Base-by-base conservation (phyloP, 2,113 vertebrate species). In the Crotophaga sulcirostris region DNA sequence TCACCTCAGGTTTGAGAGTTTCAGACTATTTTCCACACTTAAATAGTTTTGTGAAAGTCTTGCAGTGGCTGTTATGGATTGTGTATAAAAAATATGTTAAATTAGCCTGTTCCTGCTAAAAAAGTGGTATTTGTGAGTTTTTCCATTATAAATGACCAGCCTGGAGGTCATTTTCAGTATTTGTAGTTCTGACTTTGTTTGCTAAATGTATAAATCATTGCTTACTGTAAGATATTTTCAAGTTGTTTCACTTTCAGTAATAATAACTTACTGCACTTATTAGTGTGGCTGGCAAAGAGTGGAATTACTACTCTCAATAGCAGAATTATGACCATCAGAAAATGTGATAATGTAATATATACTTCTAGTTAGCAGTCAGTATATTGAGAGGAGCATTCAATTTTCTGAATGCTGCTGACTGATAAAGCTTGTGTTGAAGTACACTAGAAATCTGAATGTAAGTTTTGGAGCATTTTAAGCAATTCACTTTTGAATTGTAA, bases 391-490 rank as follows among this genome's bases (percentile, higher is more conserved):
- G 10, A 51, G 1, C 19, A 15, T 34, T 82, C 29, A 44, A 44
- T 79, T 72, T 82, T 85, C 54, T 85, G 33, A 75, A 47, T 60
- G 34, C 23, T 59, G 13, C 45, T 77, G 25, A 72, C 19, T 67
- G 29, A 29, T 58, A 49, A 80, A 81, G 24, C 31, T 31, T 40
- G 3, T 58, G 15, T 13, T 67, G 24, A 84, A 70, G 34, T 51
- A 40, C 51, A 7, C 40, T 82, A 55, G 66, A 81, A 72, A 82
- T 34, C 3, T n/a, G 21, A 44, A 54, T 47, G 26, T 44, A 34
- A 40, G 13, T 49, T 82, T 45, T 9, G 7, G 3, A 1, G 0
- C 0, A 5, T 5, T 66, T 84, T 54, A 13, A 83, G 34, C 16
- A 69, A 52, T 55, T 89, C 6, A 9, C 12, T 64, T 93, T 47